phyloP scores from a whole-genome alignment of 1,140 invertebrate genomes.

The Drosophila chauvacae region DNA sequence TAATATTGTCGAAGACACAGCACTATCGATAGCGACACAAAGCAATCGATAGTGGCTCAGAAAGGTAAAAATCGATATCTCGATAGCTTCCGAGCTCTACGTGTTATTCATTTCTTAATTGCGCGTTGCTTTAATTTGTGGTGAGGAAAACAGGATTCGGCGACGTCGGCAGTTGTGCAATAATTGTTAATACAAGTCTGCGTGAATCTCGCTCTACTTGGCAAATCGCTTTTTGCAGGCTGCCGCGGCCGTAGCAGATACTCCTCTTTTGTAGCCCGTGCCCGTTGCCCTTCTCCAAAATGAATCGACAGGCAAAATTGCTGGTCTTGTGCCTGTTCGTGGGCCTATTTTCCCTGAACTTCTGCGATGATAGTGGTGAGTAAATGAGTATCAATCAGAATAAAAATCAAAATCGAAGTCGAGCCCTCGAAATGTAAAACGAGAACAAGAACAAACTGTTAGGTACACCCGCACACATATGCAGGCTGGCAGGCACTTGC shows the following conservation, averaged over 20 bases:
- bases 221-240: conserved; percentile 18
- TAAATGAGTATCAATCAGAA: neutral
- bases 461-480: conserved; percentile 13
- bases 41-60: too few relatives aligned
- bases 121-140: conserved; percentile 69
- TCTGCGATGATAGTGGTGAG: conserved; percentile 66
- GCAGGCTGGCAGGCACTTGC: conserved; percentile 6
- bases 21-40: too few relatives aligned
- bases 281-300: conserved; percentile 29
- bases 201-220: conserved; percentile 5
- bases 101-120: conserved; percentile 74
- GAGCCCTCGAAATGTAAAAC: conserved; percentile 3
- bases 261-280: conserved; percentile 15
- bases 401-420: neutral
- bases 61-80: too few relatives aligned
- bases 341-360: conserved; percentile 58
- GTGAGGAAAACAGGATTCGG: conserved; percentile 42
- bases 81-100: conserved; percentile 8
- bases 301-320: conserved; percentile 72
- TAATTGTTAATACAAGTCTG: conserved; percentile 20
- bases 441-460: conserved; percentile 10
- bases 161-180: conserved; percentile 45
- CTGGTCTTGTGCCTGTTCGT: conserved; percentile 71
- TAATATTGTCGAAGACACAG: too few relatives aligned
- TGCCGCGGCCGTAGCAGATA: conserved; percentile 31